Percentiles rank a stretch among this genome's conserved stretches.
phyloP scores from a whole-genome alignment of 2,888 invertebrate genomes.

The Lacanobia wlatinum region DNA sequence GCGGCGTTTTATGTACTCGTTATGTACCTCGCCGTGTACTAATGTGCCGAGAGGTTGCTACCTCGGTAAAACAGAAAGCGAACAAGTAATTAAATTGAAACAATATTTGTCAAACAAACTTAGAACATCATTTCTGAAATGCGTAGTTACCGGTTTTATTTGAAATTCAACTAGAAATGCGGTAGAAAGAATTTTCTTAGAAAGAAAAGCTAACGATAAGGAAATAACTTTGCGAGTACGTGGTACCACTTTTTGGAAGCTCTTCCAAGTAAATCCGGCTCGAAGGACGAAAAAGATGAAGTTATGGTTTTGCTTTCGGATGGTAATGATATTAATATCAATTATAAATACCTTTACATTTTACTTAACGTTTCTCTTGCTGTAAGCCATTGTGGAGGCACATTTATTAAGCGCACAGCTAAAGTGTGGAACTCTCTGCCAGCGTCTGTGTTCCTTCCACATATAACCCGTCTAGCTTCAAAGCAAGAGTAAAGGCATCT shows the following conservation, averaged over 20 bases:
- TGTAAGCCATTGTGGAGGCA: too few relatives aligned
- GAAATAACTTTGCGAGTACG: neutral
- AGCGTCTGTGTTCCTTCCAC: too few relatives aligned
- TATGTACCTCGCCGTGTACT: slow-evolving; percentile 23
- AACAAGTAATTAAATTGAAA: slow-evolving; percentile 62
- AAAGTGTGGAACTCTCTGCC: too few relatives aligned
- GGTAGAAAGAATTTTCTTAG: neutral
- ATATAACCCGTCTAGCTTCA: too few relatives aligned
- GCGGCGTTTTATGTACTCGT: slow-evolving; percentile 21
- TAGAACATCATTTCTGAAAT: slow-evolving; percentile 39
- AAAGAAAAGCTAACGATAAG: neutral
- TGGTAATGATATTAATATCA: too few relatives aligned
- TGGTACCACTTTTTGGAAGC: neutral
- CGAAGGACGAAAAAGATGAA: neutral
- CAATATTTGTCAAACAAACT: slow-evolving; percentile 55
- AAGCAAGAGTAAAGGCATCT: too few relatives aligned
- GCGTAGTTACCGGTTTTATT: slow-evolving; percentile 15
- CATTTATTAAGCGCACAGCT: too few relatives aligned
- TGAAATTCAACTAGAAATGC: neutral
- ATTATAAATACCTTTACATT: too few relatives aligned
- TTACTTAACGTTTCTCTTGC: too few relatives aligned
- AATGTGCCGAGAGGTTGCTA: slow-evolving; percentile 29
- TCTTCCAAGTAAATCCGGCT: neutral
- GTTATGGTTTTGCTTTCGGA: neutral
- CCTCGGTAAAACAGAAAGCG: slow-evolving; percentile 51